A percentile compares a stretch with the other conserved stretches of the same genome.
These are phyloP conservation scores for Eutolmus rufibarbis DNA, from an alignment of 2,888 invertebrate genomes.

Conservation along the genomic window DNA sequence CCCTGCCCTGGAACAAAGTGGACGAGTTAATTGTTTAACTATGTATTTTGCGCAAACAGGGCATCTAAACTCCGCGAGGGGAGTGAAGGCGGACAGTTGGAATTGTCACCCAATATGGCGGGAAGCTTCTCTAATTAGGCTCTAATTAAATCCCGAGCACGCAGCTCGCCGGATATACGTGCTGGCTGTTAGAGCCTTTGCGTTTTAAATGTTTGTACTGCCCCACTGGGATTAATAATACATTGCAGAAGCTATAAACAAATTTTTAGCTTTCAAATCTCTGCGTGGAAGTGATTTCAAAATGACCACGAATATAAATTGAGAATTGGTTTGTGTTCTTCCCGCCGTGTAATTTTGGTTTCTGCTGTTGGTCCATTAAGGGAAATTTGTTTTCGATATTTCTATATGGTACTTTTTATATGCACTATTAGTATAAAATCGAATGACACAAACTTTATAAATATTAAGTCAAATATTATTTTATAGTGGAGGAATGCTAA, in stretches of 20 bases:
- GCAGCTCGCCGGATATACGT: neutral
- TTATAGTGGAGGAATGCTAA: too few relatives aligned
- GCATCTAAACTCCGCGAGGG: neutral
- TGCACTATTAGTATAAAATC: too few relatives aligned
- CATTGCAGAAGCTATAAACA: neutral
- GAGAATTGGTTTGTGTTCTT: neutral
- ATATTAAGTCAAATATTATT: too few relatives aligned
- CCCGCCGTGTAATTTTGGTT: neutral
- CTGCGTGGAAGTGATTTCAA: neutral
- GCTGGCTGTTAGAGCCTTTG: neutral
- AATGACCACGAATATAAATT: neutral
- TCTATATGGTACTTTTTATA: neutral
- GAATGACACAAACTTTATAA: too few relatives aligned
- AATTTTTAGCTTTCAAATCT: neutral
- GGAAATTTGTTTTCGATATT: neutral
- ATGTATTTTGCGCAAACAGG: neutral
- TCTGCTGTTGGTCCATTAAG: neutral
- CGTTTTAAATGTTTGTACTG: neutral
- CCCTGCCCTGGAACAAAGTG: neutral
- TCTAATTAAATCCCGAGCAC: neutral
- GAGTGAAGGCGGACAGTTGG: neutral
- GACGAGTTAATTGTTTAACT: neutral
- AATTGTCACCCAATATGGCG: neutral
- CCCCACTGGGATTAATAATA: neutral
- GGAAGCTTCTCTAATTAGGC: neutral